Percentiles rank a stretch among this genome's conserved stretches.
phyloP scores from a whole-genome alignment of 2,113 vertebrate genomes.

The Ammodramus savannarum region DNA sequence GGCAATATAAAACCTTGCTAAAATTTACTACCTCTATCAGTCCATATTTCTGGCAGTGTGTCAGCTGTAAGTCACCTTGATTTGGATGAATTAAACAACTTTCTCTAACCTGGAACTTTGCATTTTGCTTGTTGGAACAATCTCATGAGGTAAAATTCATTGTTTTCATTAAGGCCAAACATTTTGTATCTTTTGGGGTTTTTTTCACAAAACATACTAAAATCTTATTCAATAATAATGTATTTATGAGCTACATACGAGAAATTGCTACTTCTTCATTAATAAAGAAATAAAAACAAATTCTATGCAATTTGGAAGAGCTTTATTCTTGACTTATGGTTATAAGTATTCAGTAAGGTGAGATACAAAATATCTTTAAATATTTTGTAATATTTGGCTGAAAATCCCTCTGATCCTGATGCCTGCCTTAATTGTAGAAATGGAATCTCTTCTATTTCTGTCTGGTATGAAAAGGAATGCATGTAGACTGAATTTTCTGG shows the following conservation, averaged over 20 bases:
- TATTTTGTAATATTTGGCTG: constrained; percentile 11
- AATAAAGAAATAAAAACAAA: background rate
- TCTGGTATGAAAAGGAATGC: background rate
- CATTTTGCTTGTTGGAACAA: background rate
- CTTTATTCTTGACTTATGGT: background rate
- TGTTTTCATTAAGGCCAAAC: background rate
- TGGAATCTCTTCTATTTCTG: background rate
- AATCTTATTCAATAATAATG: background rate
- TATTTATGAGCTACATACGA: background rate
- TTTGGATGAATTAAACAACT: constrained; percentile 1
- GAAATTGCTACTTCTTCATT: background rate
- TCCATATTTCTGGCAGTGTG: background rate
- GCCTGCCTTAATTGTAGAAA: background rate
- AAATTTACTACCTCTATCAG: constrained; percentile 20
- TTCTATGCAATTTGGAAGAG: background rate
- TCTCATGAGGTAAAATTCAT: background rate
- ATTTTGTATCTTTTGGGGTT: background rate
- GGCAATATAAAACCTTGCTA: background rate
- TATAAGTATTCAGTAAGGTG: background rate
- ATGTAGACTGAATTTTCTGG: background rate
- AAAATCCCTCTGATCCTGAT: background rate
- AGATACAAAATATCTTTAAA: background rate
- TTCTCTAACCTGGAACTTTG: background rate
- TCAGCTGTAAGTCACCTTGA: constrained; percentile 6
- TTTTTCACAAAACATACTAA: background rate